phyloP scores from a whole-genome alignment of 1,140 invertebrate genomes.

The Formica exsecta region DNA sequence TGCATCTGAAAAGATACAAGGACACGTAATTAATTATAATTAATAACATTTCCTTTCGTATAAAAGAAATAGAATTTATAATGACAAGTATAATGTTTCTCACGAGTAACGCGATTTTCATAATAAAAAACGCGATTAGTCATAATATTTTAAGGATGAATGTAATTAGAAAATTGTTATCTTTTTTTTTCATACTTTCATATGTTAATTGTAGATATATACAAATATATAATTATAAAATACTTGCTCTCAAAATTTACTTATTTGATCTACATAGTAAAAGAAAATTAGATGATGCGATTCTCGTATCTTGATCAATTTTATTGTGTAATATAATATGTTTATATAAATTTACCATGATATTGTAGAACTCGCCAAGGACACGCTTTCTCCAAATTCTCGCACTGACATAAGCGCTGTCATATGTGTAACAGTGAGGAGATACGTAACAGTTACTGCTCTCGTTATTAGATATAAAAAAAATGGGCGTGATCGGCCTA shows the following conservation, averaged over 20 bases:
- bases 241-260: not conserved
- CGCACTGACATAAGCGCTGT: constrained; percentile 65
- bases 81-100: too few species aligned
- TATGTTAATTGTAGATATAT: not conserved
- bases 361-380: constrained; percentile 71
- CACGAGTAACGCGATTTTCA: not conserved
- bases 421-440: constrained; percentile 41
- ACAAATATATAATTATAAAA: not conserved
- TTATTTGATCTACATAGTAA: not conserved
- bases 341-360: constrained; percentile 61
- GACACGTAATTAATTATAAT: not conserved
- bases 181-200: not conserved
- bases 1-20: not conserved
- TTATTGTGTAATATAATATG: constrained; percentile 64
- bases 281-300: not conserved
- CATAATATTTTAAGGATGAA: not conserved
- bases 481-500: not conserved
- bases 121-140: not conserved
- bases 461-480: constrained; percentile 53
- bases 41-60: not conserved
- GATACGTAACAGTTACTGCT: constrained; percentile 61
- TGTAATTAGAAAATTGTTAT: not conserved
- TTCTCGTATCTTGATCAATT: not conserved
- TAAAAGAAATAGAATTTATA: not conserved
- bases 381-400: constrained; percentile 75